Evolutionary conservation across 2,113 vertebrate species (phyloP).

Genomic region (Chloebia gouldiae): DNA sequence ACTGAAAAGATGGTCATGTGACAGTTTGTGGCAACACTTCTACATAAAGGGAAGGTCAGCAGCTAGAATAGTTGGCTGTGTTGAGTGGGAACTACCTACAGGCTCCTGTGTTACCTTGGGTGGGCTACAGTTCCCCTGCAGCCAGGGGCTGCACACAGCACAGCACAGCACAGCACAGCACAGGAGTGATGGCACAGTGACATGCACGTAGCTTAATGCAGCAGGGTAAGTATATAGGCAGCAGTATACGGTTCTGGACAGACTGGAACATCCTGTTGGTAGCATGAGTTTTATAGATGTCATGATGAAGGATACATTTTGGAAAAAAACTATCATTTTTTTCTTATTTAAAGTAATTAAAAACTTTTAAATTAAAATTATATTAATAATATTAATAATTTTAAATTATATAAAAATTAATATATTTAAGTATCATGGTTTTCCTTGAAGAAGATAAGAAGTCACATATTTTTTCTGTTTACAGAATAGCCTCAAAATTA

Average conservation of each 20-base stretch:
- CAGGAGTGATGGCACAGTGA: neutral
- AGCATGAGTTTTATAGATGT: neutral
- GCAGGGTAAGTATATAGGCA: neutral
- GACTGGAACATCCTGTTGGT: neutral
- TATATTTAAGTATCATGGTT: neutral
- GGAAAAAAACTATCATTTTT: neutral
- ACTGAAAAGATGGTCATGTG: neutral
- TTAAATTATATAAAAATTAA: too few species aligned
- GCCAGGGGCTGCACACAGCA: neutral
- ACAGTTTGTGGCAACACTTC: neutral
- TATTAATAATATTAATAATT: too few species aligned
- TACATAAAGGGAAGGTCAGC: neutral
- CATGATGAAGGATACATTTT: neutral
- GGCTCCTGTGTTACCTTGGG: neutral
- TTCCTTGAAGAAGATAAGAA: neutral
- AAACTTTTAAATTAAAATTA: too few species aligned
- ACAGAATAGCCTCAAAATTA: neutral
- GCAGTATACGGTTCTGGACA: neutral
- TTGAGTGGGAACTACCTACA: neutral
- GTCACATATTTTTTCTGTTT: neutral
- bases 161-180: neutral
- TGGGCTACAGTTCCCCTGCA: neutral
- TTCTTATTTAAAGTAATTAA: neutral
- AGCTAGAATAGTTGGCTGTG: fast-evolving
- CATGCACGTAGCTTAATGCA: fast-evolving